Base-by-base conservation (phyloP, 2,113 vertebrate species). In the Podiceps cristatus region DNA sequence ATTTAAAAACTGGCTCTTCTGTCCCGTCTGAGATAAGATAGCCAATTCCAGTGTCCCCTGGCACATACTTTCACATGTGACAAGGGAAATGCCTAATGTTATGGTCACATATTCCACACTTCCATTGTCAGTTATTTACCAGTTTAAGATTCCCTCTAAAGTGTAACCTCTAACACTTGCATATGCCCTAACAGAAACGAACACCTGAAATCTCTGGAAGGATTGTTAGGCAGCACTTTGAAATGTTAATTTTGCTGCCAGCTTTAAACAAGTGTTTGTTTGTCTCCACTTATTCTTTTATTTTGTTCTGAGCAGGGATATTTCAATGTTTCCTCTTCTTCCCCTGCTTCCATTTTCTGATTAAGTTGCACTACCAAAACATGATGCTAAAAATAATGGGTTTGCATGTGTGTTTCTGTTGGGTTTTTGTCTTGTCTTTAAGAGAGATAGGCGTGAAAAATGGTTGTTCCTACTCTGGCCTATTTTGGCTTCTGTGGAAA, bases 101-200 rank as follows among this genome's bases (percentile, higher is more conserved):
- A 22, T 4, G 7, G 42, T 20, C 13, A 24, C 1, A 0, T 29
- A 9, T 85, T n/a, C 18, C 7, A 37, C 8, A 29, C 33, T 15
- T 7, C 33, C 19, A 5, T 3, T 37, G 27, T 18, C 28, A 44
- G 47, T 28, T 74, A 62, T 62, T 44, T 55, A 44, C 29, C 13
- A n/a, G 49, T 37, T 74, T 59, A 64, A 64, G 37, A n/a, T 18
- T 69, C 23, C 49, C 31, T 80, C 23, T 45, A 3, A 79, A 73
- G 11, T 15, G 5, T 17, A 15, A 42, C 4, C 9, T 60, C 29
- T 15, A 44, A 53, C 11, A 20, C 23, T 47, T 55, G 29, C 10
- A 4, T 1, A 9, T 47, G 18, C 22, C 22, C 7, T 19, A 23
- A 40, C 8, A 53, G 63, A 76, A 72, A 50, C 24, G 28, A 83